Conservation (phyloP, 2,888 invertebrate species). For the Andrena chrysosceles region DNA sequence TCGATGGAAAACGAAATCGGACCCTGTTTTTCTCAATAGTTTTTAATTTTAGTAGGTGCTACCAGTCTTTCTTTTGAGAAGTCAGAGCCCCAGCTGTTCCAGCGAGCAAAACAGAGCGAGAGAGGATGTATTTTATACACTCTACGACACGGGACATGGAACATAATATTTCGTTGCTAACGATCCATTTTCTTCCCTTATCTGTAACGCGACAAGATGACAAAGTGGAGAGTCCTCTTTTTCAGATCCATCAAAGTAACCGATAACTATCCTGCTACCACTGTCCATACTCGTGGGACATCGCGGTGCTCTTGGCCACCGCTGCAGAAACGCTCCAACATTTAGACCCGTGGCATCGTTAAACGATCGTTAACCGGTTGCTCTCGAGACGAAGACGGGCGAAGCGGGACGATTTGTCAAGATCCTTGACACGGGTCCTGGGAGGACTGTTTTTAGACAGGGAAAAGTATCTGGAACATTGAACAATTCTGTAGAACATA, state of each 20-base stretch:
- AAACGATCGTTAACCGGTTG: conserved; percentile 71
- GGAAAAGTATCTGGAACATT: conserved; percentile 46
- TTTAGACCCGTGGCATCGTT: conserved; percentile 65
- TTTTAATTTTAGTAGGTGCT: no score
- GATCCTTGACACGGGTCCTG: conserved; percentile 64
- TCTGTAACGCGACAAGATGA: conserved; percentile 18
- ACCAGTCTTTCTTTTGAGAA: no score
- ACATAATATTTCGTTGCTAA: background rate
- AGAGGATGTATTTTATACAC: background rate
- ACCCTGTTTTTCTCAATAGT: no score
- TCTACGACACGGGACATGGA: background rate
- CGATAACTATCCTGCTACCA: conserved; percentile 51
- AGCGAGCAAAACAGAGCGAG: no score
- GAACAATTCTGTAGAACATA: conserved; percentile 13
- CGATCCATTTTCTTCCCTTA: conserved; percentile 9
- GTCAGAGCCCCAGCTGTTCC: no score
- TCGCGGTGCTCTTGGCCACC: conserved; percentile 48
- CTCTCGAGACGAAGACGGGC: conserved; percentile 51
- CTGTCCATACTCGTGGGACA: conserved; percentile 43
- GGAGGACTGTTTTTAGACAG: conserved; percentile 32
- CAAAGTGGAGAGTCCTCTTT: conserved; percentile 47
- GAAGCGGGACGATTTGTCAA: conserved; percentile 70
- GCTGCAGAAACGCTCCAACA: conserved; percentile 48
- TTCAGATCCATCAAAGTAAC: conserved; percentile 53
- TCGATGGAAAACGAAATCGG: background rate